Evolutionary conservation across 1,140 invertebrate genomes (phyloP).

Genomic region (Drosophila pseudoananassae): DNA sequence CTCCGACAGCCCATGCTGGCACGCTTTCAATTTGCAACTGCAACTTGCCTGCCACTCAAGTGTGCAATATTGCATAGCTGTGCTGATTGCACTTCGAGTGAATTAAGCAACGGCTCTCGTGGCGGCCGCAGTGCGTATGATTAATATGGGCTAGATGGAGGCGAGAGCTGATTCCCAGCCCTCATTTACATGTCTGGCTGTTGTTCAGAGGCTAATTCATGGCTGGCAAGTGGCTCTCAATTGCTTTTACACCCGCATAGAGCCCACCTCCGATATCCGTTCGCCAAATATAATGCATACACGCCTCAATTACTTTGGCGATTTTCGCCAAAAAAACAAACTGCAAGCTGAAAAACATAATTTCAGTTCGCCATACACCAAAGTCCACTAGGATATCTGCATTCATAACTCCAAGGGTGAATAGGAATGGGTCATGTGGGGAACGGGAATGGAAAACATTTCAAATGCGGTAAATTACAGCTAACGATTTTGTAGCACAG

Average conservation of each 20-base stretch:
- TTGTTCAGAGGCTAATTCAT: constrained; percentile 9
- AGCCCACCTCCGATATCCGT: constrained; percentile 23
- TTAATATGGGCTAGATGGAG: constrained; percentile 34
- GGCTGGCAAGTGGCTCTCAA: constrained; percentile 36
- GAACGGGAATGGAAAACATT: constrained; percentile 49
- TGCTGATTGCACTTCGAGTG: constrained; percentile 36
- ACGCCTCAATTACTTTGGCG: constrained; percentile 24
- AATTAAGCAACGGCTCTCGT: constrained; percentile 14
- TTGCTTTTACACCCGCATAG: constrained; percentile 3
- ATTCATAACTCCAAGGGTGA: constrained; percentile 64
- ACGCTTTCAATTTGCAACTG: constrained; percentile 28
- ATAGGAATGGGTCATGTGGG: constrained; percentile 7
- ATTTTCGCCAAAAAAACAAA: constrained; percentile 31
- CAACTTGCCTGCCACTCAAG: constrained; percentile 7
- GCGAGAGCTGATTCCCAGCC: constrained; percentile 6
- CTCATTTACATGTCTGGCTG: constrained; percentile 27
- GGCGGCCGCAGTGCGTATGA: constrained; percentile 36
- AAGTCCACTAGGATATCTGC: not conserved
- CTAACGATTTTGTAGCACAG: constrained; percentile 82
- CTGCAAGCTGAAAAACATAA: constrained; percentile 47
- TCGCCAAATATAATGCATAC: not conserved
- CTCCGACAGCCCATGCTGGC: constrained; percentile 18
- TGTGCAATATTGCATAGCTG: constrained; percentile 11
- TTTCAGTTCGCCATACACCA: constrained; percentile 34
- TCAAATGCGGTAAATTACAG: constrained; percentile 79